Percentiles rank a stretch among this genome's conserved stretches.
Conservation (phyloP, 30 jellyfish, hydroid and myxozoan genomes). For the Aurelia sp. region DNA sequence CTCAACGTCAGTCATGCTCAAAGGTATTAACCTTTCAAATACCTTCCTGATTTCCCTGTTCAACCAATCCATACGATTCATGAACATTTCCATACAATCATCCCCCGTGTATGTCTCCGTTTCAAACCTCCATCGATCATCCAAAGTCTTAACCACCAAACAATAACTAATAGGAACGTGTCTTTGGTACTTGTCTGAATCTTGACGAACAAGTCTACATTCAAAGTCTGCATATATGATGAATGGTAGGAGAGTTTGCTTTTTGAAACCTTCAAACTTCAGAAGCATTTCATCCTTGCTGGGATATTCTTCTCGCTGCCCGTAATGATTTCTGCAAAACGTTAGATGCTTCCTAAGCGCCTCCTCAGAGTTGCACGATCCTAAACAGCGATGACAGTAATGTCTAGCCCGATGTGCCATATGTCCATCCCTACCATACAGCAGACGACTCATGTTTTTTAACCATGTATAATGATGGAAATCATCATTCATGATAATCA, state of each 20-base stretch:
- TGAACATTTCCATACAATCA: not conserved
- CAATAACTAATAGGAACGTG: not conserved
- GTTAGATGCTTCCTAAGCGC: not conserved
- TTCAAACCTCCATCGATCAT: not conserved
- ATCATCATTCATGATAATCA: not conserved
- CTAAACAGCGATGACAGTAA: not conserved
- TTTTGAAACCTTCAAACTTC: not conserved
- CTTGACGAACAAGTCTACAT: not conserved
- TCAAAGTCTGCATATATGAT: slow-evolving; percentile 13
- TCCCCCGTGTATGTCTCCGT: not conserved
- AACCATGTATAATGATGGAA: not conserved
- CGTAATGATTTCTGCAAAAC: not conserved
- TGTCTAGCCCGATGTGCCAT: not conserved
- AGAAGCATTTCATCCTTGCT: not conserved
- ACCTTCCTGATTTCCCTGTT: not conserved
- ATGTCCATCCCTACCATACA: not conserved
- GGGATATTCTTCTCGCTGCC: slow-evolving; percentile 1
- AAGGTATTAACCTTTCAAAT: not conserved
- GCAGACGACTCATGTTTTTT: not conserved
- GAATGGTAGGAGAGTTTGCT: not conserved
- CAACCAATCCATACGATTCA: not conserved
- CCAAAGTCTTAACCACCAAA: not conserved
- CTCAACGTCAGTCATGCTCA: not conserved
- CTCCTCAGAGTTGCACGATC: not conserved
- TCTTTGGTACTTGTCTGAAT: not conserved